Evolutionary conservation across 2,888 invertebrate genomes (phyloP).

Genomic region (Rotaria socialis): DNA sequence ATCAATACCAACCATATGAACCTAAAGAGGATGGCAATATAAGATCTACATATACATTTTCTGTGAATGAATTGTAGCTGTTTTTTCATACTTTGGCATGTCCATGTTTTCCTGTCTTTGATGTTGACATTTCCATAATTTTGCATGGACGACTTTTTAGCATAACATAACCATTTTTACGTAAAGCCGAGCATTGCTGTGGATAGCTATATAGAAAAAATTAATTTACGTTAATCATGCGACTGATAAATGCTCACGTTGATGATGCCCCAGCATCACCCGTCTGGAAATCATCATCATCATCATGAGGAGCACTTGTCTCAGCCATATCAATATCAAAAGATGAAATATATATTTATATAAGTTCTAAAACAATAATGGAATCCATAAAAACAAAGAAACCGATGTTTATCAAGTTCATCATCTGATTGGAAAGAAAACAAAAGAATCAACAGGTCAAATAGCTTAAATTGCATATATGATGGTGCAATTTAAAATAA

Average conservation of each 20-base stretch:
- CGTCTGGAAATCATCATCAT: conserved; percentile 30
- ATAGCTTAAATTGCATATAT: too few species aligned
- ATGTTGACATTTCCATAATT: conserved; percentile 99
- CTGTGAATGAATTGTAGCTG: too few species aligned
- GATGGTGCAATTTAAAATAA: too few species aligned
- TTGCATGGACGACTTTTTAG: conserved; percentile 95
- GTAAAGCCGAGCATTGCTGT: conserved; percentile 96
- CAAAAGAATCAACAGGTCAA: too few species aligned
- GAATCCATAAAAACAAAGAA: too few species aligned
- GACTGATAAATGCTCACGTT: background rate
- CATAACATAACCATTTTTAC: conserved; percentile 98
- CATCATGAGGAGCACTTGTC: background rate
- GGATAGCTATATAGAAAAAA: conserved; percentile 70
- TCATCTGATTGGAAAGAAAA: too few species aligned
- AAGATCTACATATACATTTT: too few species aligned
- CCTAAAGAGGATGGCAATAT: conserved; percentile 55
- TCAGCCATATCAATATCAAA: background rate
- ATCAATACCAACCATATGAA: conserved; percentile 84
- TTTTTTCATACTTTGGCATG: conserved; percentile 74
- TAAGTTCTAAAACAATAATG: background rate
- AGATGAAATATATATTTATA: background rate
- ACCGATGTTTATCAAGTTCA: too few species aligned
- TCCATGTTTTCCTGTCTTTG: conserved; percentile 99
- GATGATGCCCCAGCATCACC: conserved; percentile 44
- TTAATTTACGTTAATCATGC: background rate